Evolutionary conservation across 2,888 invertebrate genomes (phyloP).

Genomic region (Diabrotica balteata): DNA sequence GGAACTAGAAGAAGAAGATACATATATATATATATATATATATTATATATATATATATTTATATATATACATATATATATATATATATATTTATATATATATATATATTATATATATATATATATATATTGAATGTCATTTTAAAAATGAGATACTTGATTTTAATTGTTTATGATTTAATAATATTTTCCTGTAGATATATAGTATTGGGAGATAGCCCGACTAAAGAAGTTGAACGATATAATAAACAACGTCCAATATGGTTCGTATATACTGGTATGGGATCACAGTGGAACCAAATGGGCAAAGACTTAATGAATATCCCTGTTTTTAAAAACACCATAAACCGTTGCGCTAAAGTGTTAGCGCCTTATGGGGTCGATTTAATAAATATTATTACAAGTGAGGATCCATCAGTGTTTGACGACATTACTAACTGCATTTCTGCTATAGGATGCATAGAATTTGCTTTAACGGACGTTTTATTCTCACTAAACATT

Average conservation of each 20-base stretch:
- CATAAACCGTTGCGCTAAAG: conserved; percentile 62
- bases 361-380: conserved; percentile 63
- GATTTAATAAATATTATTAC: conserved; percentile 64
- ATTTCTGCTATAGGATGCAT: conserved; percentile 67
- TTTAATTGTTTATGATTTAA: no score
- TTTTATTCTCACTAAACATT: conserved; percentile 75
- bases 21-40: no score
- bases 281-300: conserved; percentile 72
- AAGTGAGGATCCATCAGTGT: conserved; percentile 58
- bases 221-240: conserved; percentile 25
- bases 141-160: no score
- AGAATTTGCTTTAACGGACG: conserved; percentile 84
- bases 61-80: no score
- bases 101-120: no score
- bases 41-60: no score
- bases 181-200: conserved; percentile 30
- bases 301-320: conserved; percentile 68
- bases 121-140: no score
- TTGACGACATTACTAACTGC: conserved; percentile 65
- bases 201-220: conserved; percentile 38
- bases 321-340: conserved; percentile 66
- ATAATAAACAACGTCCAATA: conserved; percentile 57
- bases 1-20: no score
- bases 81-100: no score
- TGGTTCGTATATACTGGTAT: conserved; percentile 75